A percentile compares a stretch with the other conserved stretches of the same genome.
phyloP scores from a whole-genome alignment of 30 jellyfish, hydroid and myxozoan genomes.

The Nemopilema nomurai region DNA sequence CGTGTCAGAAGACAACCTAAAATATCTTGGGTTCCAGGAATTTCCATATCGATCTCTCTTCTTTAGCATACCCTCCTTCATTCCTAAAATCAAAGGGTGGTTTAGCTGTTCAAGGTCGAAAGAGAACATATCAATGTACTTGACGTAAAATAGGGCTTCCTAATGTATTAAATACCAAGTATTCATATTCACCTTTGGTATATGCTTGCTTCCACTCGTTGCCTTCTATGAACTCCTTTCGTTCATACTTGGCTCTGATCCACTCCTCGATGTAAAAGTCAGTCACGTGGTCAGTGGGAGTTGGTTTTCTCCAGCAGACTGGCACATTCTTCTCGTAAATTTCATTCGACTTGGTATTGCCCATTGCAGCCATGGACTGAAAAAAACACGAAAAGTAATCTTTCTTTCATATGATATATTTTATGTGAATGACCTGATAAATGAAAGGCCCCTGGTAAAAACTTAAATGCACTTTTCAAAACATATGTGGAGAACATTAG shows the following conservation, averaged over 20 bases:
- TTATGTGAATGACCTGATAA: too few species aligned
- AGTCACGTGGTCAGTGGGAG: conserved; percentile 17
- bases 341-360: conserved; percentile 59
- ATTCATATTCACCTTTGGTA: conserved; percentile 30
- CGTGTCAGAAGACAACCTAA: conserved; percentile 69
- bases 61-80: conserved; percentile 70
- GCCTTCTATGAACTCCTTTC: conserved; percentile 79
- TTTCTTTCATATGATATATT: background rate
- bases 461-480: too few species aligned
- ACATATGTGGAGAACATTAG: too few species aligned
- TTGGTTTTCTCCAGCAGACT: conserved; percentile 72
- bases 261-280: conserved; percentile 77
- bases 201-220: conserved; percentile 40
- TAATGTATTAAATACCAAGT: too few species aligned
- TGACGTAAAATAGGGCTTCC: too few species aligned
- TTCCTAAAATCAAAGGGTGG: conserved; percentile 48
- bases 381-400: conserved; percentile 1
- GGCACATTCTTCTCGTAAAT: conserved; percentile 79
- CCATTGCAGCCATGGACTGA: conserved; percentile 75
- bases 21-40: conserved; percentile 78
- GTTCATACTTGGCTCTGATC: conserved; percentile 84
- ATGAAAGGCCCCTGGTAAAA: too few species aligned
- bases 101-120: too few species aligned
- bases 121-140: too few species aligned
- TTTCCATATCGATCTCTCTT: conserved; percentile 63